Evolutionary conservation across 2,797 vertebrate genomes (phyloP).

Genomic region (Fistularia commersonii): DNA sequence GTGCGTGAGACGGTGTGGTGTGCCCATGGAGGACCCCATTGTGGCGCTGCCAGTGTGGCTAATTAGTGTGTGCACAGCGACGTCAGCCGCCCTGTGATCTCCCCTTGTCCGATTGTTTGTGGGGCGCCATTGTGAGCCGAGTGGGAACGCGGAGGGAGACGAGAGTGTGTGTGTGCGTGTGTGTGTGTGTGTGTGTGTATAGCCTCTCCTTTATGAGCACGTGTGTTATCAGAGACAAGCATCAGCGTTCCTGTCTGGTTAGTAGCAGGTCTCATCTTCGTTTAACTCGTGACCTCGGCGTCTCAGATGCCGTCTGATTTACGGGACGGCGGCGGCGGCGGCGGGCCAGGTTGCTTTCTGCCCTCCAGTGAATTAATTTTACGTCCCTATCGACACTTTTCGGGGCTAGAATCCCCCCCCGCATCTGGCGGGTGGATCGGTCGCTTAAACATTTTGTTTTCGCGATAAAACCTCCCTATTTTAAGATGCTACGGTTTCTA

Average conservation of each 20-base stretch:
- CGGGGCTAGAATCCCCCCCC: neutral
- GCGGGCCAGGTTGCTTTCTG: slow-evolving; percentile 38
- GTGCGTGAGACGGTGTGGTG: slow-evolving; percentile 26
- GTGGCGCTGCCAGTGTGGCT: slow-evolving; percentile 62
- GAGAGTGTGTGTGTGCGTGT: slow-evolving; percentile 13
- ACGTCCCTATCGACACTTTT: slow-evolving; percentile 24
- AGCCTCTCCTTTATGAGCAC: slow-evolving; percentile 9
- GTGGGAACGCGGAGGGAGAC: slow-evolving; percentile 42
- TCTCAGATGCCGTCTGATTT: slow-evolving; percentile 60
- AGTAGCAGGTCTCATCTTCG: slow-evolving; percentile 38
- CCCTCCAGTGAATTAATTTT: slow-evolving; percentile 33
- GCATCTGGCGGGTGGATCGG: slow-evolving; percentile 16
- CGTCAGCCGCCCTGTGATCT: slow-evolving; percentile 62
- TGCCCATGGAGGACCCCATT: slow-evolving; percentile 51
- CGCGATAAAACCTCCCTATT: too few relatives aligned
- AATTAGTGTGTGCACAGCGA: slow-evolving; percentile 75
- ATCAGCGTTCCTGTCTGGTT: slow-evolving; percentile 55
- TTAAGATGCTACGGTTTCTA: too few relatives aligned
- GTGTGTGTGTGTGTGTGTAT: slow-evolving; percentile 11
- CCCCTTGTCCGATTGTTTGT: slow-evolving; percentile 49
- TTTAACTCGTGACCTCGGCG: slow-evolving; percentile 39
- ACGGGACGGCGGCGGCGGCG: slow-evolving; percentile 30
- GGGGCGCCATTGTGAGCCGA: slow-evolving; percentile 50
- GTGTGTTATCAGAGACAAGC: slow-evolving; percentile 47
- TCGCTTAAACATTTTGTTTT: too few relatives aligned